Evolutionary conservation across 2,113 vertebrate genomes (phyloP), one percentile per base, ranked within the genome.

Genomic region (Tamias sibiricus): DNA sequence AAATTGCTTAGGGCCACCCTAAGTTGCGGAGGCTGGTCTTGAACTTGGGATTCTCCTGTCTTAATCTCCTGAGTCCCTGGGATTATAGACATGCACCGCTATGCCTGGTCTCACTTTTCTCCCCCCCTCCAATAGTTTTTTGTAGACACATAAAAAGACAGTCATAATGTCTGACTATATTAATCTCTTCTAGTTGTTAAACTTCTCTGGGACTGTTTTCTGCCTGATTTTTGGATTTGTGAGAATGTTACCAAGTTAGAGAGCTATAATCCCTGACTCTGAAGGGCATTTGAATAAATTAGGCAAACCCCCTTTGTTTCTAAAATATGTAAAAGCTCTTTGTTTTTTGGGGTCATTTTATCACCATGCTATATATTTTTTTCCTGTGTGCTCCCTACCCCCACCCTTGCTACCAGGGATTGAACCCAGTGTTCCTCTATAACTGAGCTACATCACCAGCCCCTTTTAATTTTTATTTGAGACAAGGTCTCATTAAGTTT

Each of bases 221-320:
- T 95, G 32, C 26, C 82, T 82, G 16, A 81, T 76, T 22, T 13
- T 76, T 76, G n/a, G 22, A 44, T 47, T 77, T 59, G 7, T 52
- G 16, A 92, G 28, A 92, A 69, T 84, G 35, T 83, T 94, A 84
- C 11, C 59, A 10, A 92, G 12, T 92, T 35, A 90, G 13, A 71
- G 24, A 66, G 37, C 12, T 74, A n/a, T 28, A 91, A 74, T 16
- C 35, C 42, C 44, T 87, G 81, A n/a, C 12, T 72, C 92, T 87
- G 87, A 95, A 87, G 76, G n/a, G 52, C 5, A 0, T 87, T 93
- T 87, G 32, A 77, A 75, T 77, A 90, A 64, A 81, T 80, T 88
- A 91, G 30, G 40, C 26, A 37, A 91, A 81, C 9, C 35, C 35
- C 32, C 35, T 80, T 69, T 88, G 62, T 57, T 95, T 80, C 52